These are phyloP conservation scores for Brachyopa scutellaris DNA, from an alignment of 2,888 invertebrate species.

Conservation along the genomic window DNA sequence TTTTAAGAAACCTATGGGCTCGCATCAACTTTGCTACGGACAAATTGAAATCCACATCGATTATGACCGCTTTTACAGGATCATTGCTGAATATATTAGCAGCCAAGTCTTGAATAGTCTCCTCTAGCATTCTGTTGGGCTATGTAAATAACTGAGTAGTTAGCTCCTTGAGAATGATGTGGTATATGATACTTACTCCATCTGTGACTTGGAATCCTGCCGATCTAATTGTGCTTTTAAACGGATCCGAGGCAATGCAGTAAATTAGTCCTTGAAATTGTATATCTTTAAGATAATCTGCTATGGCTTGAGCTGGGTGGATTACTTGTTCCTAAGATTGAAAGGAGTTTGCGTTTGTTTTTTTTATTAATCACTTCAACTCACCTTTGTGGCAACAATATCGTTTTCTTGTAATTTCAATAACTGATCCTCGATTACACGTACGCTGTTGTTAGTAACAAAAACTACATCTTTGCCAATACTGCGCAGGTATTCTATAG, in stretches of 20 bases:
- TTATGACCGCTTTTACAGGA: slow-evolving; percentile 82
- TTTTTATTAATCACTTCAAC: background rate
- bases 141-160: slow-evolving; percentile 5
- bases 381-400: slow-evolving; percentile 77
- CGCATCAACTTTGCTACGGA: slow-evolving; percentile 82
- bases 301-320: slow-evolving; percentile 82
- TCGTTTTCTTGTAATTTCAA: slow-evolving; percentile 76
- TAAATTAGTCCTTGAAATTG: slow-evolving; percentile 82
- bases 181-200: slow-evolving; percentile 78
- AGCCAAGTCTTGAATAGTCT: slow-evolving; percentile 75
- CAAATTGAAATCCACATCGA: slow-evolving; percentile 82
- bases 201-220: slow-evolving; percentile 81
- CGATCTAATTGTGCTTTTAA: slow-evolving; percentile 79
- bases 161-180: too few species aligned
- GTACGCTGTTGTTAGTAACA: slow-evolving; percentile 82
- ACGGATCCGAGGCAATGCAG: slow-evolving; percentile 79
- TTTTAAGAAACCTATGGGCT: slow-evolving; percentile 81
- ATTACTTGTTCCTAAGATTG: slow-evolving; percentile 76
- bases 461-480: slow-evolving; percentile 81
- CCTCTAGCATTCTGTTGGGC: slow-evolving; percentile 72
- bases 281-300: slow-evolving; percentile 82
- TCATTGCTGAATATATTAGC: slow-evolving; percentile 76
- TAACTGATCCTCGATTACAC: slow-evolving; percentile 74
- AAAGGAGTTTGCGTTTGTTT: background rate
- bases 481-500: slow-evolving; percentile 79